phyloP scores from a whole-genome alignment of 2,888 invertebrate species.

The Choreutis nemorana region DNA sequence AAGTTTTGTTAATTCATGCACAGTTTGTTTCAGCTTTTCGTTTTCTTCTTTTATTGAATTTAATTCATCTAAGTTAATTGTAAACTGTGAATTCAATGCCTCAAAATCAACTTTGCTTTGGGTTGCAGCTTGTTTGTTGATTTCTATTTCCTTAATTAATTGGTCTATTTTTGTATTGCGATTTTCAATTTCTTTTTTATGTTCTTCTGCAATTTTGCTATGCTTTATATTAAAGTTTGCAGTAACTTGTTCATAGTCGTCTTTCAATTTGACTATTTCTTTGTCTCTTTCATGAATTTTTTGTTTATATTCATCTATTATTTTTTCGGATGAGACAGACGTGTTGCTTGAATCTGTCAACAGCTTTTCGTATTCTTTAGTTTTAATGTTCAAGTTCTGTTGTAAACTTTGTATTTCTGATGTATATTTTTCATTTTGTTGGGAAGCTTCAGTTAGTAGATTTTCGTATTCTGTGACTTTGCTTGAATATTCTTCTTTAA shows the following conservation, averaged over 20 bases:
- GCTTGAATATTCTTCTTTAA: constrained; percentile 40
- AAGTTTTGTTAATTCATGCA: constrained; percentile 43
- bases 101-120: constrained; percentile 57
- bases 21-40: constrained; percentile 40
- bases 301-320: constrained; percentile 53
- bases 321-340: constrained; percentile 40
- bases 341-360: constrained; percentile 42
- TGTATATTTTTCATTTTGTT: constrained; percentile 47
- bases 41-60: constrained; percentile 51
- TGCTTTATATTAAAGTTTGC: constrained; percentile 58
- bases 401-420: constrained; percentile 45
- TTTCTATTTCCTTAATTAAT: constrained; percentile 54
- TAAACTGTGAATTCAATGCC: constrained; percentile 49
- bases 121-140: constrained; percentile 47
- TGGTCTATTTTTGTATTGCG: constrained; percentile 58
- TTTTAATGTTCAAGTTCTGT: constrained; percentile 39
- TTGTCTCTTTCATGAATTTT: constrained; percentile 62
- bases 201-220: constrained; percentile 57
- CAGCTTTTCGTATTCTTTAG: constrained; percentile 44
- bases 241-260: constrained; percentile 53
- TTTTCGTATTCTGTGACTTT: constrained; percentile 59
- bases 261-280: constrained; percentile 58
- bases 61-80: constrained; percentile 44
- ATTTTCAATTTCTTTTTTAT: constrained; percentile 57
- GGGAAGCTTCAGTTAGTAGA: constrained; percentile 44